phyloP scores from a whole-genome alignment of 2,888 invertebrate species.

The Phyllotreta striolata region DNA sequence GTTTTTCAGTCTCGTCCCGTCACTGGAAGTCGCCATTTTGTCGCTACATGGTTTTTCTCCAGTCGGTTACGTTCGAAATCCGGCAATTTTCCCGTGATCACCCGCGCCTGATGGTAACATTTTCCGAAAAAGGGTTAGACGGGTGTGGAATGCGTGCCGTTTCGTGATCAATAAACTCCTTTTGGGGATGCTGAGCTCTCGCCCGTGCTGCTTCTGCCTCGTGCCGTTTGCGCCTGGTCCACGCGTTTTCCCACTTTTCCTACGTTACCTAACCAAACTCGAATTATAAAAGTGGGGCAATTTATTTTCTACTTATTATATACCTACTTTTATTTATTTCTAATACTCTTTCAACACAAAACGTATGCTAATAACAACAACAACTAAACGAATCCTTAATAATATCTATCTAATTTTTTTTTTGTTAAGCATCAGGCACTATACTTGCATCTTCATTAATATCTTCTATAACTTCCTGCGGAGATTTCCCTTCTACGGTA shows the following conservation, averaged over 20 bases:
- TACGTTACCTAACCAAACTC: background rate
- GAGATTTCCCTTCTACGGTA: slow-evolving; percentile 87
- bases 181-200: slow-evolving; percentile 54
- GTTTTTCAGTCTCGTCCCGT: slow-evolving; percentile 53
- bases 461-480: slow-evolving; percentile 94
- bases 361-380: too few relatives aligned
- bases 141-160: slow-evolving; percentile 56
- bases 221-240: slow-evolving; percentile 25
- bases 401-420: too few relatives aligned
- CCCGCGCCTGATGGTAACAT: slow-evolving; percentile 37
- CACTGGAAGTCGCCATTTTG: slow-evolving; percentile 49
- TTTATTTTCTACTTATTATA: background rate
- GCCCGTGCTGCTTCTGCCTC: slow-evolving; percentile 29
- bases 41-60: slow-evolving; percentile 30
- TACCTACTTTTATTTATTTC: too few relatives aligned
- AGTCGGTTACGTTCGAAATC: slow-evolving; percentile 30
- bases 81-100: slow-evolving; percentile 24
- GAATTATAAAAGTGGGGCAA: too few relatives aligned
- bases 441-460: slow-evolving; percentile 86
- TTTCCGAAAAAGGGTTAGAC: slow-evolving; percentile 45
- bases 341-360: background rate
- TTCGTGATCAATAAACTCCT: slow-evolving; percentile 58
- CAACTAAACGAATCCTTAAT: too few relatives aligned
- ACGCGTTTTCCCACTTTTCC: slow-evolving; percentile 25
- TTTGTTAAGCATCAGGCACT: slow-evolving; percentile 79